phyloP scores from a whole-genome alignment of 2,113 vertebrate species.

The Pithys albifrons region DNA sequence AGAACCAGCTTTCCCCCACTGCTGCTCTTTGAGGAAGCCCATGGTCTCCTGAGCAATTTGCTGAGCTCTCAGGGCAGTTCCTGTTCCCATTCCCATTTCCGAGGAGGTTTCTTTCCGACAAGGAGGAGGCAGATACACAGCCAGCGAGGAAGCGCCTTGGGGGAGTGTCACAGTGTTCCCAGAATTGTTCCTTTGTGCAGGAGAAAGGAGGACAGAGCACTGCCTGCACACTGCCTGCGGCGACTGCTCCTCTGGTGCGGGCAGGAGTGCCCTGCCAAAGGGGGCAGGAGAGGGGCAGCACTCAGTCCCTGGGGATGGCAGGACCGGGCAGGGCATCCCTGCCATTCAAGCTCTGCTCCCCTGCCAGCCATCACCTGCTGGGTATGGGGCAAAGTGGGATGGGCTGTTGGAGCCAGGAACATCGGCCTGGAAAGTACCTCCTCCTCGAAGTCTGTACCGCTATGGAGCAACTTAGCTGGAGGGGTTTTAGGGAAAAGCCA shows the following conservation, averaged over 20 bases:
- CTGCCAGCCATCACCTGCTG: neutral
- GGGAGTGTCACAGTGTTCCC: conserved; percentile 19
- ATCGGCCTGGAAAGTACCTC: neutral
- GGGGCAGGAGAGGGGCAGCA: neutral
- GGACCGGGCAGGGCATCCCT: neutral
- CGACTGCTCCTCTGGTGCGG: neutral
- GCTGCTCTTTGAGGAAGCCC: neutral
- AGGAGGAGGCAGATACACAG: neutral
- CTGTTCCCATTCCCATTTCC: neutral
- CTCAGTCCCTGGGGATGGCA: neutral
- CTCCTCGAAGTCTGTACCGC: neutral
- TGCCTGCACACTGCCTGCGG: neutral
- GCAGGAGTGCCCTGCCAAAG: neutral
- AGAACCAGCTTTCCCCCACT: accelerated
- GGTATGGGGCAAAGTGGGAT: neutral
- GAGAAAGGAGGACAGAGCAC: neutral
- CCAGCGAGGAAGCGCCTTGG: conserved; percentile 27
- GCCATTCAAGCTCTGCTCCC: neutral
- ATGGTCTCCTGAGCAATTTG: neutral
- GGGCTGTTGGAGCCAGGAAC: neutral
- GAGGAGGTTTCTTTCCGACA: neutral
- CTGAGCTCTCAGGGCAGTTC: neutral
- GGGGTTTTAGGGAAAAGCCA: conserved; percentile 12
- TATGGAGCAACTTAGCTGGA: neutral
- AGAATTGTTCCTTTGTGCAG: conserved; percentile 73